Evolutionary conservation across 1,140 invertebrate genomes (phyloP), one percentile per base, ranked within the genome.

Genomic region (Dermatophagoides farinae): DNA sequence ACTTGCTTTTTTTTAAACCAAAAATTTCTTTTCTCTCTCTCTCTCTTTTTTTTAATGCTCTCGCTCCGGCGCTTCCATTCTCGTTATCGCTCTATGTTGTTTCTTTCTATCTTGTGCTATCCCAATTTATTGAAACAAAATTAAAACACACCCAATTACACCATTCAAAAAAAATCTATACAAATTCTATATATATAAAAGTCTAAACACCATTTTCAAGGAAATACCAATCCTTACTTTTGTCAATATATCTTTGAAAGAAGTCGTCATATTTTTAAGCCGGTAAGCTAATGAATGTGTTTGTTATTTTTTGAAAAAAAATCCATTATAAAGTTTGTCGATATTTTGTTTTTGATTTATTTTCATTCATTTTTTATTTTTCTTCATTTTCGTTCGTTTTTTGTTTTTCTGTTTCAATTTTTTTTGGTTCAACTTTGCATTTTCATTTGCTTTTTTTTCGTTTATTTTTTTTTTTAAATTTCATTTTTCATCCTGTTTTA

Each of bases 241-340:
- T 88, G 86, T 80, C 85, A 86, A 70, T 85, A 87, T 78, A 85
- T 93, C 73, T 78, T 88, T 76, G 87, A 90, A 75, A 82, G 88
- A 76, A 92, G 88, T 76, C 83, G 85, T 73, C 85, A 88, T 76
- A 82, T 91, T 72, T 81, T 95, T 74, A 83, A 82, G 79, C 85
- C 86, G 87, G 88, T 92, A 84, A 86, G 84, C 37, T 20, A 81
- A 54, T 8, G 40, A n/a, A 49, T 25, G 61, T 61, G 44, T 61
- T 12, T 54, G n/a, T n/a, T n/a, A n/a, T n/a, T 61, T 12, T 58
- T 40, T 57, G 53, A 47, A 57, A 49, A 1, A 1, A 31, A 4
- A 4, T 31, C 8, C 31, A 31, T 4, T 31, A 31, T 31, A 8
- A 31, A 31, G 31, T 31, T 31, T 31, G 31, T 31, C 31, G 8